phyloP scores from a whole-genome alignment of 2,113 vertebrate species.

The Archocentrus centrarchus region DNA sequence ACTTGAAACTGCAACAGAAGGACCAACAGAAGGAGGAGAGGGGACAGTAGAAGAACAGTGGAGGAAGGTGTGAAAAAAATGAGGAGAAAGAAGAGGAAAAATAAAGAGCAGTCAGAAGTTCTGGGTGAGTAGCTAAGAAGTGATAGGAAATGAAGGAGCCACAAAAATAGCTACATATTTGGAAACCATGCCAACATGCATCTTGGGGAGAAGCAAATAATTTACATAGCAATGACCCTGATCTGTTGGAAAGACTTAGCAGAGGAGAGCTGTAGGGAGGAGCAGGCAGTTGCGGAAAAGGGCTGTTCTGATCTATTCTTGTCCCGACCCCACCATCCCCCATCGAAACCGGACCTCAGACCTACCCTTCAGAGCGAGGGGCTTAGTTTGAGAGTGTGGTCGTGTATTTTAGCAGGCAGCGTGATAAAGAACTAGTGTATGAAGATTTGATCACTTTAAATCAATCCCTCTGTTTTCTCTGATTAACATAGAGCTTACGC shows the following conservation, averaged over 20 bases:
- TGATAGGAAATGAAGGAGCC: not conserved
- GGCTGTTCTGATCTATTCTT: constrained; percentile 54
- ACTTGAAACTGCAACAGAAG: constrained; percentile 8
- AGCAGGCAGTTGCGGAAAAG: constrained; percentile 16
- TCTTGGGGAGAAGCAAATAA: constrained; percentile 1
- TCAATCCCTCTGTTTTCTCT: not conserved
- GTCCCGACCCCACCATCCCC: constrained; percentile 37
- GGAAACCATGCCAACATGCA: not conserved
- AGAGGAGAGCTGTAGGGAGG: not conserved
- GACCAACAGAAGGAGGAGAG: constrained; percentile 1
- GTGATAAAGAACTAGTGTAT: not conserved
- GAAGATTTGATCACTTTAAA: not conserved
- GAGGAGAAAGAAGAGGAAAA: not conserved
- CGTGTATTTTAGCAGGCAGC: not conserved
- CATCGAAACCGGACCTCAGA: constrained; percentile 47
- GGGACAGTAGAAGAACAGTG: not conserved
- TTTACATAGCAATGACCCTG: constrained; percentile 37
- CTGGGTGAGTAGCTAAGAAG: not conserved
- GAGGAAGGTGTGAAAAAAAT: constrained; percentile 7
- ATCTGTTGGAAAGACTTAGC: constrained; percentile 32
- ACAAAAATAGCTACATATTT: not conserved
- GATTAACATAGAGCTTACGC: not conserved
- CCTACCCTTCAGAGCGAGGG: not conserved
- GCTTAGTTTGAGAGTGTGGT: not conserved
- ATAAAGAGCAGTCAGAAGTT: constrained; percentile 4